A percentile compares a stretch with the other conserved stretches of the same genome.
Evolutionary conservation across 2,888 invertebrate genomes (phyloP).

Genomic region (Quadroppia sp.): DNA sequence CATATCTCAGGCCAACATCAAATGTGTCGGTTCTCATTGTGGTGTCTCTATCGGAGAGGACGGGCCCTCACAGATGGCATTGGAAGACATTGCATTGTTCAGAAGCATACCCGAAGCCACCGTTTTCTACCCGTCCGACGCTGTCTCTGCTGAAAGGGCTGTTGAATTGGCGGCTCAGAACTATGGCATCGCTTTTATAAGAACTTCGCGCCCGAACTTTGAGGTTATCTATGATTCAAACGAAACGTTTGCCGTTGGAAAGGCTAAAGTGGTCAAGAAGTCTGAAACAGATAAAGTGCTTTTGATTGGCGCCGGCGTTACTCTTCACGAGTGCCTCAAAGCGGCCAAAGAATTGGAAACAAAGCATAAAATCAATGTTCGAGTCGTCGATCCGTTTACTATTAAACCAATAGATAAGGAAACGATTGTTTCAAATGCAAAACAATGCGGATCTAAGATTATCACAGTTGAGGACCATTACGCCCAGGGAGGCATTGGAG

Average conservation of each 20-base stretch:
- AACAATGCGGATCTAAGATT: conserved; percentile 71
- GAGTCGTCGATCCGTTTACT: conserved; percentile 92
- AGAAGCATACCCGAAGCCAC: conserved; percentile 72
- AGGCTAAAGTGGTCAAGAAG: conserved; percentile 56
- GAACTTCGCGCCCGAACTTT: conserved; percentile 89
- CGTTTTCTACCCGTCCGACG: conserved; percentile 74
- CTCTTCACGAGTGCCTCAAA: conserved; percentile 79
- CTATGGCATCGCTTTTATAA: conserved; percentile 88
- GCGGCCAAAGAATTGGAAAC: conserved; percentile 72
- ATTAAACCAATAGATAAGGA: conserved; percentile 87
- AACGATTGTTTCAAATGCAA: conserved; percentile 69
- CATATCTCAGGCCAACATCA: conserved; percentile 94
- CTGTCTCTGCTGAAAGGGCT: conserved; percentile 88
- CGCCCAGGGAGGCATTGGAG: conserved; percentile 90
- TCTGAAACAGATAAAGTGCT: conserved; percentile 69
- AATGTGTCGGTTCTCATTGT: conserved; percentile 94
- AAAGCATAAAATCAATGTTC: conserved; percentile 61
- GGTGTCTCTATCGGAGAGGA: conserved; percentile 98
- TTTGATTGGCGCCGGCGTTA: conserved; percentile 88
- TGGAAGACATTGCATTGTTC: conserved; percentile 97
- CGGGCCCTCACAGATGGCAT: conserved; percentile 98
- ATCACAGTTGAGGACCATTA: conserved; percentile 98
- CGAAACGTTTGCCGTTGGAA: conserved; percentile 69
- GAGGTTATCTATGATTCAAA: conserved; percentile 78
- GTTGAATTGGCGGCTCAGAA: conserved; percentile 94